Evolutionary conservation across 2,797 vertebrate species (phyloP).

Genomic region (Phylloscopus collybita): DNA sequence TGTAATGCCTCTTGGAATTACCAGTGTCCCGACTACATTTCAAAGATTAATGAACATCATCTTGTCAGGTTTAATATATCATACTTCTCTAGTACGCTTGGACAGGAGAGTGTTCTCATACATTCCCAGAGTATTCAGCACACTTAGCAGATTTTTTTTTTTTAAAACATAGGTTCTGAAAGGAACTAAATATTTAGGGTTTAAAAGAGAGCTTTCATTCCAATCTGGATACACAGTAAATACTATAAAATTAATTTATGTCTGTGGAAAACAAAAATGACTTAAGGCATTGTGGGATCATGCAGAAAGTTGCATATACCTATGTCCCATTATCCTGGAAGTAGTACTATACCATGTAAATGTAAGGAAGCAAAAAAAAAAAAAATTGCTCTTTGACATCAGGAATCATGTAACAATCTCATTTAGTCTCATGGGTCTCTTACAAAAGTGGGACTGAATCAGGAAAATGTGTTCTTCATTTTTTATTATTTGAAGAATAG

Average conservation of each 20-base stretch:
- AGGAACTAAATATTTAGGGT: background rate
- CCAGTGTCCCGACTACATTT: slow-evolving; percentile 61
- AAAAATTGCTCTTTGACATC: background rate
- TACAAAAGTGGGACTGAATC: background rate
- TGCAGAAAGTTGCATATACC: background rate
- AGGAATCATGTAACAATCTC: background rate
- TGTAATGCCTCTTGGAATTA: slow-evolving; percentile 72
- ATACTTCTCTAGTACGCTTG: background rate
- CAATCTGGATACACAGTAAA: background rate
- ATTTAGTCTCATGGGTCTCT: background rate
- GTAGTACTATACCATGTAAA: background rate
- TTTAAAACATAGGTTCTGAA: background rate
- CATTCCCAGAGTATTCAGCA: slow-evolving; percentile 25
- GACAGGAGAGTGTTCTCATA: background rate
- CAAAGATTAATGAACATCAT: slow-evolving; percentile 71
- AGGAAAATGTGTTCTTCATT: background rate
- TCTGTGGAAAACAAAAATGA: background rate
- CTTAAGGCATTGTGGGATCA: background rate
- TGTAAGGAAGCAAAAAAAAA: background rate
- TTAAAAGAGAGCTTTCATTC: background rate
- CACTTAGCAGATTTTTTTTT: background rate
- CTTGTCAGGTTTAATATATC: slow-evolving; percentile 60
- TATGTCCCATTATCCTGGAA: background rate
- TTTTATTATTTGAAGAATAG: background rate
- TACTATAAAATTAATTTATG: background rate